Evolutionary conservation across 2,113 vertebrate genomes (phyloP).

Genomic region (Chamaea fasciata): DNA sequence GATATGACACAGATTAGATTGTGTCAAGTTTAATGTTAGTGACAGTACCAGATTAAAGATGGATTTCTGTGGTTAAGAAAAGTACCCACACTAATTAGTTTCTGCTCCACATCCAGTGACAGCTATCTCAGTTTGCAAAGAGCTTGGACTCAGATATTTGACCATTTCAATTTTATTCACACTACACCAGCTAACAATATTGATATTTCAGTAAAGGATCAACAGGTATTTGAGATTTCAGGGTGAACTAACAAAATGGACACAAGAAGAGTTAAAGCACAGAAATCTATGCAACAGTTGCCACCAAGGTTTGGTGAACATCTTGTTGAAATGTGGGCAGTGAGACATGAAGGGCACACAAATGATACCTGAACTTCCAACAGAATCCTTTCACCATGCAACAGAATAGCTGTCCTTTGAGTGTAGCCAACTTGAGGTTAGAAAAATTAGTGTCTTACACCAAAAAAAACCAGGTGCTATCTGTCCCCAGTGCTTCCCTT

Average conservation of each 20-base stretch:
- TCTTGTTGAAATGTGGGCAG: not conserved
- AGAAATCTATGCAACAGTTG: not conserved
- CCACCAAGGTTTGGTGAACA: not conserved
- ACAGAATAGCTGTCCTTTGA: not conserved
- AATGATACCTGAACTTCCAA: not conserved
- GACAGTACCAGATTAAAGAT: not conserved
- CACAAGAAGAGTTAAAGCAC: not conserved
- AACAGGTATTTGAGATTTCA: not conserved
- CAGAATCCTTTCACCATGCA: not conserved
- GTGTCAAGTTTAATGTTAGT: not conserved
- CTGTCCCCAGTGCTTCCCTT: not conserved
- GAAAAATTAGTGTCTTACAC: not conserved
- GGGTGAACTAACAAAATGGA: not conserved
- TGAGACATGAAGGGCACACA: fast-evolving
- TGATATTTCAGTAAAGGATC: not conserved
- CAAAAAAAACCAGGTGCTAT: not conserved
- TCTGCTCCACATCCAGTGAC: not conserved
- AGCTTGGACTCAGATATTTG: not conserved
- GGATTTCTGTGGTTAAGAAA: not conserved
- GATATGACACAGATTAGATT: not conserved
- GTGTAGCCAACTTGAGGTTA: not conserved
- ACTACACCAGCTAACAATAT: not conserved
- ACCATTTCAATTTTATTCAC: not conserved
- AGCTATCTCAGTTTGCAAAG: not conserved
- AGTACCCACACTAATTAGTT: not conserved